Evolutionary conservation across 37 sponge, comb jelly and placozoan species (phyloP), one percentile per base, ranked within the genome.

Genomic region (Oopsacas minuta): DNA sequence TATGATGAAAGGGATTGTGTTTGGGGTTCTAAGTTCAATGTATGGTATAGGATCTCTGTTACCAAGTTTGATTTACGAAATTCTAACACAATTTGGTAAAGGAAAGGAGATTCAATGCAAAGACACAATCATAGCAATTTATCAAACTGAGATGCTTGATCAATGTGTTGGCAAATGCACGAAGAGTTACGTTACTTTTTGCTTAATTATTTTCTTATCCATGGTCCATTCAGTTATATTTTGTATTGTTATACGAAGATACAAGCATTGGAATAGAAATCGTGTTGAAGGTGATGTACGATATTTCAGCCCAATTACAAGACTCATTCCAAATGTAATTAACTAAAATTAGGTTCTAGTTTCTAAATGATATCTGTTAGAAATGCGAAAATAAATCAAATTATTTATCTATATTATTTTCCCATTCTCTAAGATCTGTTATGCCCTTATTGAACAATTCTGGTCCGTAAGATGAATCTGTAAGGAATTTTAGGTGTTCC

Each of bases 31-130:
- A 3, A 61, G 75, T n/a, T 61, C 28, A 25, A 61, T 61, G 75
- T n/a, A 61, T 61, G 75, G 75, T 32, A n/a, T n/a, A 3, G 75
- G 75, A 61, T 61, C 75, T n/a, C 75, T 61, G 7, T n/a, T 61
- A 25, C 75, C 75, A 12, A 25, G 3, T 25, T 25, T 12, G 22
- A 7, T 61, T 32, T 61, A 61, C 22, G 75, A 61, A n/a, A 12
- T 61, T 25, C 28, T 61, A n/a, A 25, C 22, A n/a, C 75, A 61
- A 61, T n/a, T n/a, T 10, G 75, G 75, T 32, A 42, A 42, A 15
- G 22, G 28, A 3, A 3, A 10, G 22, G 22, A n/a, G 22, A 32
- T 25, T 12, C 7, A 61, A 20, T 61, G 75, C 28, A 61, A 61
- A 5, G 1, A 61, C 3, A 20, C 75, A n/a, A 61, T 61, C 22